Base-by-base conservation (phyloP, 2,888 invertebrate genomes). In the Tridacna gigas region DNA sequence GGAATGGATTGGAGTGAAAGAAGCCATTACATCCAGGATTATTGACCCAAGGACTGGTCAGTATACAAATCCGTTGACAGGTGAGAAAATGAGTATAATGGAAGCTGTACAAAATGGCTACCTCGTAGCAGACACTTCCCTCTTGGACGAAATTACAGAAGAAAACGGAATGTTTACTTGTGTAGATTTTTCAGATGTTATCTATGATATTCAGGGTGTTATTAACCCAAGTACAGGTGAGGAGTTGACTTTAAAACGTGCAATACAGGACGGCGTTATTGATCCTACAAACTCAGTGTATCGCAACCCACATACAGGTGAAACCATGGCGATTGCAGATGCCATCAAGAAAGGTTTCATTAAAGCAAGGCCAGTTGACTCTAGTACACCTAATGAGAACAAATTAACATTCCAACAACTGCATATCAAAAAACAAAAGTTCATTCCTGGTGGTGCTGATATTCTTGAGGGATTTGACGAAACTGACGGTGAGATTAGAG, bases 1-100 rank as follows among this genome's bases (percentile, higher is more conserved):
- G n/a, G 90, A 92, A 82, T 89, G 89, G 83, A 96, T 97, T 80
- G 95, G 97, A 0, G 96, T 98, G 28, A 96, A 97, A 47, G 97
- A 97, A 93, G 98, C 98, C 4, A 96, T 97, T 83, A 95, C 95
- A 75, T 95, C 96, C 89, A 97, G 97, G 5, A 97, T 98, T 80
- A 96, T 97, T 91, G 97, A 98, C 92, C 96, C 97, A 0, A 95
- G 96, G 83, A 96, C 96, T 51, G 96, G 97, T 18, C 96, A 97
- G 93, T 96, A 97, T 77, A 89, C 80, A 20, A 93, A 94, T 77
- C 91, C 93, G 20, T 87, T 92, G 0, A 93, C 93, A 0, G 91
- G 91, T 3, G 92, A 93, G 73, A 89, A 91, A 75, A 88, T 93
- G 13, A 97, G 97, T 0, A 95, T 97, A 4, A 96, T 96, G 91